Conservation (phyloP, 2,888 invertebrate species). For the Cephus rjabovi region DNA sequence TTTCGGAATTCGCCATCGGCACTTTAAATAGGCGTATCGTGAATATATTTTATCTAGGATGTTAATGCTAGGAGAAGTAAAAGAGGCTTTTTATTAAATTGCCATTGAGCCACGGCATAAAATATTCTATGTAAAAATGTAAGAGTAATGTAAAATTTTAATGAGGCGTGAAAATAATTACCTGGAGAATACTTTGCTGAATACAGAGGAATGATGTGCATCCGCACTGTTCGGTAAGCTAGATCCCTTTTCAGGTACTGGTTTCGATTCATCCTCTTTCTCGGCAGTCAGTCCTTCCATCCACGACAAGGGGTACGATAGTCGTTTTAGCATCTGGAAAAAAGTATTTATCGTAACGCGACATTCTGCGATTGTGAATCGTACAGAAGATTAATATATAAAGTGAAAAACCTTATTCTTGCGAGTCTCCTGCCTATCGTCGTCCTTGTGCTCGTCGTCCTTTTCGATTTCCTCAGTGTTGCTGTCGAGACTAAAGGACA, state of each 20-base stretch:
- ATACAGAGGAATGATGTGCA: slow-evolving; percentile 79
- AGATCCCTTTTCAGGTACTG: slow-evolving; percentile 70
- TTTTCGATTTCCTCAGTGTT: slow-evolving; percentile 67
- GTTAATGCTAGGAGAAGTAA: not conserved
- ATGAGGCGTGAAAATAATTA: slow-evolving; percentile 59
- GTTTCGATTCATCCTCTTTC: slow-evolving; percentile 72
- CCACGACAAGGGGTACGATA: slow-evolving; percentile 92
- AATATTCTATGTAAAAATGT: slow-evolving; percentile 11
- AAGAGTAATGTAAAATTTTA: not conserved
- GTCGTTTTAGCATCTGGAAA: slow-evolving; percentile 88
- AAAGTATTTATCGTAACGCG: slow-evolving; percentile 13
- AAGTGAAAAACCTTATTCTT: slow-evolving; percentile 75
- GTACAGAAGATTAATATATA: not conserved
- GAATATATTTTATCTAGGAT: not conserved
- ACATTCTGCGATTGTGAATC: not conserved
- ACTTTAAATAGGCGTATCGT: not conserved
- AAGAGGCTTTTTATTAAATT: not conserved
- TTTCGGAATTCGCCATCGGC: not conserved
- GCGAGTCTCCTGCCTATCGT: slow-evolving; percentile 70
- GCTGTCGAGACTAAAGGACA: slow-evolving; percentile 79
- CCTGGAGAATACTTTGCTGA: slow-evolving; percentile 94
- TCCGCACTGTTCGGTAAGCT: slow-evolving; percentile 73
- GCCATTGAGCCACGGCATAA: not conserved
- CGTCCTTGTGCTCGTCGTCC: slow-evolving; percentile 67
- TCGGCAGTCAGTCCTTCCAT: slow-evolving; percentile 90